Percentiles rank a stretch among this genome's conserved stretches.
These are phyloP conservation scores for Lucilia sericata DNA, from an alignment of 1,140 invertebrate species.

Conservation along the genomic window DNA sequence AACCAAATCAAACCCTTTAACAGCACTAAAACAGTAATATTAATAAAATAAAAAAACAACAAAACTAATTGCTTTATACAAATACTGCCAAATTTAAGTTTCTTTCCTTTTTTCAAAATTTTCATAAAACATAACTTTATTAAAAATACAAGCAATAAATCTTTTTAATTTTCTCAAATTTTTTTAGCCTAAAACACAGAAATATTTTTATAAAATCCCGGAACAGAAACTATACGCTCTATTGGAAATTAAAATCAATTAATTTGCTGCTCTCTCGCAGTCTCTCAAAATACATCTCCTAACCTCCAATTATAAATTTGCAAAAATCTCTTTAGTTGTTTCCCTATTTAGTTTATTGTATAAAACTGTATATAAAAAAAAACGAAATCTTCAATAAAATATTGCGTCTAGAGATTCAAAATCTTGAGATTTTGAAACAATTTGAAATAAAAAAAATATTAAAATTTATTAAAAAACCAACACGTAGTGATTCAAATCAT, in stretches of 20 bases:
- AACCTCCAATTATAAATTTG: neutral
- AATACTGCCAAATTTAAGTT: slow-evolving; percentile 2
- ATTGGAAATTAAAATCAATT: too few species aligned
- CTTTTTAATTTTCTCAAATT: too few species aligned
- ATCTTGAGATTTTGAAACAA: too few species aligned
- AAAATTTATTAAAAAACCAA: neutral
- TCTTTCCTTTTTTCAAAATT: neutral
- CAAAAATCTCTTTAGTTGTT: neutral
- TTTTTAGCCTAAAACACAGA: too few species aligned
- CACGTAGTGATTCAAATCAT: neutral
- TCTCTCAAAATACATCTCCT: too few species aligned
- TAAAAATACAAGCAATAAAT: too few species aligned
- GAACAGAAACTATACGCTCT: too few species aligned
- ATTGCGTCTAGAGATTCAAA: neutral
- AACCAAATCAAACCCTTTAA: too few species aligned
- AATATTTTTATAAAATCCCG: too few species aligned
- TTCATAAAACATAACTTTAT: too few species aligned
- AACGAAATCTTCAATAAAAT: neutral
- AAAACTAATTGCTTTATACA: slow-evolving; percentile 24
- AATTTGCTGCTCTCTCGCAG: too few species aligned
- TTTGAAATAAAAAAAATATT: too few species aligned
- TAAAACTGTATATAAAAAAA: neutral
- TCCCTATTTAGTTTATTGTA: neutral
- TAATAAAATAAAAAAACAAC: slow-evolving; percentile 1
- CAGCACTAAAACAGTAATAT: neutral